Evolutionary conservation across 2,113 vertebrate genomes (phyloP).

Genomic region (Erinaceus europaeus): DNA sequence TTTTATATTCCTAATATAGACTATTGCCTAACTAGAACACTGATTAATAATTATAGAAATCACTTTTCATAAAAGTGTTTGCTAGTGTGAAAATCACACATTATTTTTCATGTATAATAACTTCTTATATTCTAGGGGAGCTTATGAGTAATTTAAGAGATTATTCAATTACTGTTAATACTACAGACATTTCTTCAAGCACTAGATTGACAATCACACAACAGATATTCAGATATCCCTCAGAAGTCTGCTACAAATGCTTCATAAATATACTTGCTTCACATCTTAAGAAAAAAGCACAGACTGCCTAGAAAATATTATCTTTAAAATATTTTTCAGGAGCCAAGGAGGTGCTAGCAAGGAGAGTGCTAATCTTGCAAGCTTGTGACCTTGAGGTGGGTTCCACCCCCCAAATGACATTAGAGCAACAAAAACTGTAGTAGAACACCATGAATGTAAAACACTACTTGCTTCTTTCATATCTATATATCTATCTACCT

Average conservation of each 20-base stretch:
- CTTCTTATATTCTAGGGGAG: conserved; percentile 19
- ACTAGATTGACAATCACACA: conserved; percentile 39
- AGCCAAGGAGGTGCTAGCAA: too few species aligned
- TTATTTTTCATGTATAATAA: conserved; percentile 29
- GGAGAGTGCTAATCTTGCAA: too few species aligned
- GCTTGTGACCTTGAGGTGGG: too few species aligned
- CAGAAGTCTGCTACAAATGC: background rate
- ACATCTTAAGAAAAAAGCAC: background rate
- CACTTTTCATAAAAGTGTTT: conserved; percentile 16
- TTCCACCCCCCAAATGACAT: too few species aligned
- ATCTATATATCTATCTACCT: too few species aligned
- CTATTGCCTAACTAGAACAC: conserved; percentile 11
- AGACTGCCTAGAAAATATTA: background rate
- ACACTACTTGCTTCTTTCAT: too few species aligned
- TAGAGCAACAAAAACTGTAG: too few species aligned
- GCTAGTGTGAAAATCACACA: conserved; percentile 12
- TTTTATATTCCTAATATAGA: conserved; percentile 13
- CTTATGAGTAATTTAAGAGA: conserved; percentile 56
- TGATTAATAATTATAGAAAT: background rate
- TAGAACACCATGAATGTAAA: too few species aligned
- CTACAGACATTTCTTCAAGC: conserved; percentile 29
- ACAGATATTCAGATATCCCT: conserved; percentile 27
- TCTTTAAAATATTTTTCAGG: conserved; percentile 21
- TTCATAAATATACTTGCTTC: conserved; percentile 28
- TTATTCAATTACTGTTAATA: background rate